Conservation (phyloP, 2,888 invertebrate genomes). For the Ypsolopha scabrella region DNA sequence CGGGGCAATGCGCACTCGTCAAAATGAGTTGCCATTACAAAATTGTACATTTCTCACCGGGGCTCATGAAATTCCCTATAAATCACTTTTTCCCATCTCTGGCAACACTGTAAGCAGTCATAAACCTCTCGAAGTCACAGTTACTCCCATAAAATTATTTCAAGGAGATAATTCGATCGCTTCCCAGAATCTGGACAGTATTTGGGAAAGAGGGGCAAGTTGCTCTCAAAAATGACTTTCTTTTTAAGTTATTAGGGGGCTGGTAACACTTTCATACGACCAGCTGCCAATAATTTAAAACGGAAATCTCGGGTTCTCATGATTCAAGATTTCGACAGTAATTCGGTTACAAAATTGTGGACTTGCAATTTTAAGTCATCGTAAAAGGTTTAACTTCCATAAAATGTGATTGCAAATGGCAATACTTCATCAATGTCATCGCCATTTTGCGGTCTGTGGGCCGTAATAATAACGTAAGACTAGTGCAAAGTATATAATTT, state of each 20-base stretch:
- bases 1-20: constrained; percentile 14
- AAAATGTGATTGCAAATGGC: no score
- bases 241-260: not conserved
- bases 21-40: constrained; percentile 38
- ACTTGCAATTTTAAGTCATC: no score
- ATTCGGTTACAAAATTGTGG: no score
- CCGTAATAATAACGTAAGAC: no score
- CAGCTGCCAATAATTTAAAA: not conserved
- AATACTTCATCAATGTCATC: no score
- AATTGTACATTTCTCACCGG: constrained; percentile 23
- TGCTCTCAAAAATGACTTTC: not conserved
- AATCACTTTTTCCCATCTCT: constrained; percentile 21
- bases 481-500: no score
- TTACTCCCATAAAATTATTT: constrained; percentile 35
- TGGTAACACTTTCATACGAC: not conserved
- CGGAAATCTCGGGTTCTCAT: no score
- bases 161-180: constrained; percentile 47
- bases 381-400: no score
- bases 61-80: constrained; percentile 26
- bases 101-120: constrained; percentile 27
- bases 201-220: not conserved
- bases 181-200: constrained; percentile 27
- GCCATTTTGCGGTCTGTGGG: no score
- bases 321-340: no score
- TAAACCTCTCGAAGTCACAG: constrained; percentile 18